Evolutionary conservation across 2,888 invertebrate species (phyloP), one percentile per base, ranked within the genome.

Genomic region (Sminthurinus aureus): DNA sequence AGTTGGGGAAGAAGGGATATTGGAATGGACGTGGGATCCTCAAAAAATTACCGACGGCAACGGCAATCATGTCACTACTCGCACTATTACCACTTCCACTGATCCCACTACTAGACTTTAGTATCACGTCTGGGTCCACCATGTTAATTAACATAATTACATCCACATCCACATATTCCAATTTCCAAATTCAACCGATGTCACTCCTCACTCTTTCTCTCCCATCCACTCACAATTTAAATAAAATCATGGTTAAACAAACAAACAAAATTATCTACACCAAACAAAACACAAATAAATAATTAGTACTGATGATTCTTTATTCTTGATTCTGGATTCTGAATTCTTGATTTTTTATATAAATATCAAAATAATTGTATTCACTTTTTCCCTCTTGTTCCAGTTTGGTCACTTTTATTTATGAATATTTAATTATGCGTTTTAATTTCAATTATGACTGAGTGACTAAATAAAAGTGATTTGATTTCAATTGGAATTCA

Each of bases 11-110:
- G 71, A 83, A 83, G 9, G 83, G 83, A 64, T 83, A 83, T 78
- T 83, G 83, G 73, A 83, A 83, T 58, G 83, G 83, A 58, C 83
- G 77, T n/a, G 83, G 83, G 15, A 83, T 83, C 58, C 83, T 78
- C 11, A 83, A 15, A 26, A 83, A 83, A 79, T 83, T 83, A 24
- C 83, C 83, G 11, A 83, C 83, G 1, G 83, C 83, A 78, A 83
- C 83, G 0, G 83, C 83, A 69, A 83, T 51, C 83, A 83, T 83
- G 51, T 83, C 83, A 38, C 77, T 78, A 73, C 78, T 83, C n/a
- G 51, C 52, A 74, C 74, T 74, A 38, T 38, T 38, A 1, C 38
- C 38, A n/a, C 22, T 52, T 6, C 51, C 71, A 81, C 74, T 74
- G 20, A 52, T 74, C 9, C 51, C 73, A 24, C 73, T 52, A 13